phyloP scores from a whole-genome alignment of 2,797 vertebrate genomes.

The Hemitrygon akajei region DNA sequence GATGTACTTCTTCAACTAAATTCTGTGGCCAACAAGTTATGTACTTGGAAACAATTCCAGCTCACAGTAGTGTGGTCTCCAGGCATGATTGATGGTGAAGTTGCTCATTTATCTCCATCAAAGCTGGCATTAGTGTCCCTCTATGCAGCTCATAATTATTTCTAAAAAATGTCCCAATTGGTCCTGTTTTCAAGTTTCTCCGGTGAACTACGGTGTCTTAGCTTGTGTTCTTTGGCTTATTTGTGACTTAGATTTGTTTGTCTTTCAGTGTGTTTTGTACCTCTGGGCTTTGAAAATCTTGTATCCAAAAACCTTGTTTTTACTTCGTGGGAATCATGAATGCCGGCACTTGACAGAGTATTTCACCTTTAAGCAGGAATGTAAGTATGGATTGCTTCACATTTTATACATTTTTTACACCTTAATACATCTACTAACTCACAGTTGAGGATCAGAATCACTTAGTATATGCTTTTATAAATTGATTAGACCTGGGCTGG shows the following conservation, averaged over 20 bases:
- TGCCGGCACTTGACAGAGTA: constrained; percentile 99
- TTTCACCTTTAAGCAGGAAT: constrained; percentile 99
- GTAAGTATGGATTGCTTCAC: constrained; percentile 68
- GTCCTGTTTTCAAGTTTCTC: neutral
- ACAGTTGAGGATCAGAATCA: constrained; percentile 39
- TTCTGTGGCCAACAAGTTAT: neutral
- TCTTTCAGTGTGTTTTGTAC: constrained; percentile 77
- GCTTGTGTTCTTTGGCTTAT: neutral
- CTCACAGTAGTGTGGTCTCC: neutral
- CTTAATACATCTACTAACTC: constrained; percentile 45
- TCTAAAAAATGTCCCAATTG: neutral
- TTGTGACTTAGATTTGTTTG: constrained; percentile 40
- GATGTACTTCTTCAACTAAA: neutral
- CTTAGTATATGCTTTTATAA: neutral
- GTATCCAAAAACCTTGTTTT: constrained; percentile 98
- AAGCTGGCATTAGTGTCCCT: no score
- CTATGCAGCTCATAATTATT: neutral
- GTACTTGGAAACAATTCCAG: neutral
- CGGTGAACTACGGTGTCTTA: neutral
- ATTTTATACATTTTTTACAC: no score
- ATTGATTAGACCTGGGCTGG: neutral
- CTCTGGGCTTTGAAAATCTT: constrained; percentile 89
- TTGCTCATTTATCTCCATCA: no score
- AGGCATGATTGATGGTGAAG: neutral
- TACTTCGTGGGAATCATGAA: constrained; percentile 99